Evolutionary conservation across 2,888 invertebrate species (phyloP).

Genomic region (Operophtera brumata): DNA sequence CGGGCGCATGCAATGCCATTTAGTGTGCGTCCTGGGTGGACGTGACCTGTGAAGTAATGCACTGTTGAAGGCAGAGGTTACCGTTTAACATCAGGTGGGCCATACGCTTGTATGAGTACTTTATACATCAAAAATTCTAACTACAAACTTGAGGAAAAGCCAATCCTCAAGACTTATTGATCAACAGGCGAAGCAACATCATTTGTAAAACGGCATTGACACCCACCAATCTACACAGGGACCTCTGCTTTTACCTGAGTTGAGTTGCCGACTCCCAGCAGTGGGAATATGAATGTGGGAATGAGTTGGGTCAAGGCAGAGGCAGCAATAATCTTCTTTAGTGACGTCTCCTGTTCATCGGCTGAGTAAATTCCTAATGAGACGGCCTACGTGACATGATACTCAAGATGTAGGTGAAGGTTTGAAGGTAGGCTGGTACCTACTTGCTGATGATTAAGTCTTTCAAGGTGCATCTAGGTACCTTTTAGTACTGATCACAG

Average conservation of each 20-base stretch:
- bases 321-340: too few relatives aligned
- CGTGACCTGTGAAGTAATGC: too few relatives aligned
- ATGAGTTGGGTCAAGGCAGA: neutral
- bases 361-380: neutral
- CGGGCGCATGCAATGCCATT: too few relatives aligned
- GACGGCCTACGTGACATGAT: slow-evolving; percentile 5
- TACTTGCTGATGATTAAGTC: neutral
- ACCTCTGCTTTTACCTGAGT: neutral
- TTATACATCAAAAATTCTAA: too few relatives aligned
- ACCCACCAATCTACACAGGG: neutral
- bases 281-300: neutral
- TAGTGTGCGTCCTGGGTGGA: too few relatives aligned
- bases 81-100: too few relatives aligned
- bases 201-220: neutral
- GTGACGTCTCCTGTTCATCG: neutral
- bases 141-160: too few relatives aligned
- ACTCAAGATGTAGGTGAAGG: slow-evolving; percentile 1
- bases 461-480: neutral
- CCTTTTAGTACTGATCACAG: too few relatives aligned
- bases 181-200: neutral
- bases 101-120: too few relatives aligned
- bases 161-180: neutral
- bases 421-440: neutral
- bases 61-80: too few relatives aligned
- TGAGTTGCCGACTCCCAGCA: neutral